phyloP scores from a whole-genome alignment of 2,888 invertebrate genomes.

The Heliconius ethilla region DNA sequence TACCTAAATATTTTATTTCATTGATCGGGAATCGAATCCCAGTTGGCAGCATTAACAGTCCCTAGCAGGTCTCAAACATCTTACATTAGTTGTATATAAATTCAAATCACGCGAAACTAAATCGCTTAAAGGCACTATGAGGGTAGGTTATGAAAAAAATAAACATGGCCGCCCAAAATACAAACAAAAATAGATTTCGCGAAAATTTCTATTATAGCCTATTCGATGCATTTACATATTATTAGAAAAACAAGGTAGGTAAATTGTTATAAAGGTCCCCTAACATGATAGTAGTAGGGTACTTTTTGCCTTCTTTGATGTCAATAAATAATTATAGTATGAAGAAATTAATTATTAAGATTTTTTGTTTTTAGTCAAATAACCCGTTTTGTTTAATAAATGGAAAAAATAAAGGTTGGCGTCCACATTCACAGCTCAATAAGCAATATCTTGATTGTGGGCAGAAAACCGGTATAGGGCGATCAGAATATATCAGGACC shows the following conservation, averaged over 20 bases:
- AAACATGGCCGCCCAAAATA: neutral
- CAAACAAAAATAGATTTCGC: neutral
- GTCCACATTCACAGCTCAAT: too few species aligned
- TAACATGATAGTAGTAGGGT: neutral
- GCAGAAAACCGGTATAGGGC: too few species aligned
- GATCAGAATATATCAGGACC: too few species aligned
- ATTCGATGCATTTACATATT: neutral
- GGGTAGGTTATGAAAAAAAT: slow-evolving; percentile 1
- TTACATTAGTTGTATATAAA: neutral
- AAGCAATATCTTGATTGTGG: too few species aligned
- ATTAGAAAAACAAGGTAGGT: slow-evolving; percentile 2
- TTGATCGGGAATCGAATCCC: too few species aligned
- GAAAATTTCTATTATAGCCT: neutral
- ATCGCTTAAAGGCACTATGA: neutral
- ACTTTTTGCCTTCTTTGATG: neutral
- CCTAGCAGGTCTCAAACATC: neutral
- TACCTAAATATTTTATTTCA: too few species aligned
- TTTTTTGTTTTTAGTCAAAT: too few species aligned
- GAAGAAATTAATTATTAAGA: too few species aligned
- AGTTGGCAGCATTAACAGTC: too few species aligned
- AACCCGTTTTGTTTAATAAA: too few species aligned
- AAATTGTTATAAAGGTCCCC: neutral
- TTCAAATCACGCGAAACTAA: slow-evolving; percentile 11
- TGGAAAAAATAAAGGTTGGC: too few species aligned
- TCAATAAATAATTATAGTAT: too few species aligned